These are phyloP conservation scores for Melanostigma gelatinosum DNA, from an alignment of 2,113 vertebrate species.

Conservation along the genomic window DNA sequence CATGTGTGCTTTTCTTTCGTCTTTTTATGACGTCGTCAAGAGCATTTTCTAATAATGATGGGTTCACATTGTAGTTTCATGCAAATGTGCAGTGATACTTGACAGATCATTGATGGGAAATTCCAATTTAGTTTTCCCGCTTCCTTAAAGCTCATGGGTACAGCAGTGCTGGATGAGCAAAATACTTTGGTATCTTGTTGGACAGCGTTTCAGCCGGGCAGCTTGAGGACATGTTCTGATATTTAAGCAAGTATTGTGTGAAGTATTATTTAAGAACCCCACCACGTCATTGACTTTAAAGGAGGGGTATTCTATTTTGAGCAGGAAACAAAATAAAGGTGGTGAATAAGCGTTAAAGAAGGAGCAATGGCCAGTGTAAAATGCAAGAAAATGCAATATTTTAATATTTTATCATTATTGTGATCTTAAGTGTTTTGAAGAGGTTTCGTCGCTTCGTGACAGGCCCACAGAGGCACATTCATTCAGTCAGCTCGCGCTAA, in stretches of 20 bases:
- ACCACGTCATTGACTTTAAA: neutral
- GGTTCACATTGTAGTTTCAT: too few relatives aligned
- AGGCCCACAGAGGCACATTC: neutral
- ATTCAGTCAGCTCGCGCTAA: slow-evolving; percentile 25
- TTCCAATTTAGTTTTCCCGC: slow-evolving; percentile 4
- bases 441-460: slow-evolving; percentile 7
- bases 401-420: neutral
- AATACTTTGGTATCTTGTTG: neutral
- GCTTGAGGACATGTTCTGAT: neutral
- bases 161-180: neutral
- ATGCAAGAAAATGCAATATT: neutral
- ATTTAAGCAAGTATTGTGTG: neutral
- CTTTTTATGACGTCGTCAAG: too few relatives aligned
- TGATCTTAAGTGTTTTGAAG: neutral
- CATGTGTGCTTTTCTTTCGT: too few relatives aligned
- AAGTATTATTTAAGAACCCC: neutral
- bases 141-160: slow-evolving; percentile 13
- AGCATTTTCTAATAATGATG: too few relatives aligned
- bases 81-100: neutral
- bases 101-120: slow-evolving; percentile 14
- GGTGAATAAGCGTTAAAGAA: neutral
- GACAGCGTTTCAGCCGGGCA: neutral
- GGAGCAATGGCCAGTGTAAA: neutral
- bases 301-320: neutral
- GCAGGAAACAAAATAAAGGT: neutral